Evolutionary conservation across 2,113 vertebrate genomes (phyloP), one percentile per base, ranked within the genome.

Genomic region (Plotosus lineatus): DNA sequence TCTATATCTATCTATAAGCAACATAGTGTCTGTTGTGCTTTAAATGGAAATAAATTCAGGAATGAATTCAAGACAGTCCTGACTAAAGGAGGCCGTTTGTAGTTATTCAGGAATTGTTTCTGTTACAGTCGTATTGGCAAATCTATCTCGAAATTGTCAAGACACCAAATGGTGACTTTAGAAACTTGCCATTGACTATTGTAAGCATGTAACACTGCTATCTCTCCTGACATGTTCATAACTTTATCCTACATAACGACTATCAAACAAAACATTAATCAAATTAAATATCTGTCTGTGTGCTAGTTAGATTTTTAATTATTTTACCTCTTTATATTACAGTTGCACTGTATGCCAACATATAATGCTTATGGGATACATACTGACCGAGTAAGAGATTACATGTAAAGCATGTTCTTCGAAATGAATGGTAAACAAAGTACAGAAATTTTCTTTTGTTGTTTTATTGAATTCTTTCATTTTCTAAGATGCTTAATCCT

Each of bases 111-210:
- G 1, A 56, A 56, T 38, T 36, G 26, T 50, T 55, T n/a, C n/a
- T 75, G 40, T 63, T 75, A 46, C 38, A 15, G 66, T 66, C 42
- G 28, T 55, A 44, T 74, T 36, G 7, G 38, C 42, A 66, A 46
- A 42, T 53, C 73, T 60, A 53, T 31, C 56, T 58, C 63, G 33
- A 79, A 58, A 33, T 63, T 75, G 58, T 21, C 17, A 40, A 81
- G 56, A 63, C 31, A 10, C 9, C 36, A 65, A 11, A 15, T 61
- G 44, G 26, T 15, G 61, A 12, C 17, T 50, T 63, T 19, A 50
- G 42, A 44, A 63, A 33, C 42, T 60, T 1, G 11, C 38, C n/a
- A n/a, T n/a, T n/a, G n/a, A 26, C 53, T 56, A n/a, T 26, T 56
- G 23, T 56, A 56, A 56, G 26, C 9, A 4, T 8, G 2, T 55